A percentile compares a stretch with the other conserved stretches of the same genome.
Evolutionary conservation across 2,113 vertebrate genomes (phyloP).

Genomic region (Axis porcinus): DNA sequence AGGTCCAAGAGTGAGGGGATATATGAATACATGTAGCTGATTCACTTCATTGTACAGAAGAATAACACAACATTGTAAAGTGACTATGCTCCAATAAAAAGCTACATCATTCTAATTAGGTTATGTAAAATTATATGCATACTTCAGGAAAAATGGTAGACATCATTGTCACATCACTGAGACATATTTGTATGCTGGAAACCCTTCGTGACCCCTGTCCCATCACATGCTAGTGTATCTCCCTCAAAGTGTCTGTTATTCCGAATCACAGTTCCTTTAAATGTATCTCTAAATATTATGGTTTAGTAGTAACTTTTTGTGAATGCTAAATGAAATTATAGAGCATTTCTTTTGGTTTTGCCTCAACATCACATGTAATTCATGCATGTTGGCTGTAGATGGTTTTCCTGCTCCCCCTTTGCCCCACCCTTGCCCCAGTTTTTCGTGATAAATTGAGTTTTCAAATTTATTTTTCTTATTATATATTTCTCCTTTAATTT

Average conservation of each 20-base stretch:
- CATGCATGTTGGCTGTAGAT: not conserved
- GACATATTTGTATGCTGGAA: not conserved
- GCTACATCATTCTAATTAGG: not conserved
- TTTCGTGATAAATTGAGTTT: not conserved
- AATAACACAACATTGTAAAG: not conserved
- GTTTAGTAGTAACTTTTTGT: not conserved
- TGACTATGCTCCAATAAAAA: not conserved
- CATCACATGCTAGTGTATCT: not conserved
- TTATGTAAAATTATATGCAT: not conserved
- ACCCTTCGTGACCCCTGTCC: not conserved
- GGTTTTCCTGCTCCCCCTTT: not conserved
- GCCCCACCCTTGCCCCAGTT: not conserved
- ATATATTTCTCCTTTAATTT: not conserved
- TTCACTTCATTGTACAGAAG: not conserved
- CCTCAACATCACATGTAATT: not conserved
- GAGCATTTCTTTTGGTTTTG: not conserved
- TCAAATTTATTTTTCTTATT: not conserved
- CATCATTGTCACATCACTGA: not conserved
- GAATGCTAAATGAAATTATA: not conserved
- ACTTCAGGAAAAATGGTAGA: not conserved
- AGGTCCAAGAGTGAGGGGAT: not conserved
- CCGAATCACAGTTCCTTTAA: not conserved
- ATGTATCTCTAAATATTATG: not conserved
- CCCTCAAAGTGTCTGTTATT: not conserved
- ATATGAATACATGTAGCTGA: not conserved